phyloP scores from a whole-genome alignment of 2,888 invertebrate genomes.

The Pachydiplax longipennis region DNA sequence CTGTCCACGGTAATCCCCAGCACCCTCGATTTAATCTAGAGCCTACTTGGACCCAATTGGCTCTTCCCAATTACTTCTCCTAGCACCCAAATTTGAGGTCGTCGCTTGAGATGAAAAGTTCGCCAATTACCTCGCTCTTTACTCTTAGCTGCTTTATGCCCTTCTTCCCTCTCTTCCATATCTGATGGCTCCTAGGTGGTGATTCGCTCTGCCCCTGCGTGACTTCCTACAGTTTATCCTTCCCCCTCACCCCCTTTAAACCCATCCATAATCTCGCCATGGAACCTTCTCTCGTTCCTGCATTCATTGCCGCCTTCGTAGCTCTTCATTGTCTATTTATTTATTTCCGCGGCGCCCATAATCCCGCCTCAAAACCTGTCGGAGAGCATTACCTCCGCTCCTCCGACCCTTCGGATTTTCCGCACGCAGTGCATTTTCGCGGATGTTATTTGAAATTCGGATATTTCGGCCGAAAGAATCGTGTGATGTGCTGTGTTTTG shows the following conservation, averaged over 20 bases:
- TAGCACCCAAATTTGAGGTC: not conserved
- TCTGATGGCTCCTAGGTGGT: not conserved
- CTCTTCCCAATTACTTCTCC: not conserved
- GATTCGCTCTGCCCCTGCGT: not conserved
- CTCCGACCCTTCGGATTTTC: not conserved
- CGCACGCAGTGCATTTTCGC: too few species aligned
- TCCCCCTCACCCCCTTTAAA: not conserved
- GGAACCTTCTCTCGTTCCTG: not conserved
- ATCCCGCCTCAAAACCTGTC: not conserved
- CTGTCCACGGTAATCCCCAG: not conserved
- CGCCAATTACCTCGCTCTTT: not conserved
- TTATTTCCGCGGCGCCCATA: not conserved
- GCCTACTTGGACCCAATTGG: not conserved
- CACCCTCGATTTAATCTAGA: not conserved
- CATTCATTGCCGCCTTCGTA: not conserved
- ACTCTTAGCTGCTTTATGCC: not conserved
- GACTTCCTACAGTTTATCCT: slow-evolving; percentile 24
- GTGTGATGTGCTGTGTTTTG: too few species aligned
- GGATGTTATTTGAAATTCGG: too few species aligned
- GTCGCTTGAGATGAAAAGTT: not conserved
- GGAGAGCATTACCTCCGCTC: not conserved
- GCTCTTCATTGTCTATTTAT: not conserved
- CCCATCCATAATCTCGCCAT: not conserved
- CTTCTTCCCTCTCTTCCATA: not conserved
- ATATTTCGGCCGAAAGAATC: too few species aligned